Evolutionary conservation across 2,113 vertebrate genomes (phyloP), one percentile per base, ranked within the genome.

Genomic region (Corythoichthys haematopterus): DNA sequence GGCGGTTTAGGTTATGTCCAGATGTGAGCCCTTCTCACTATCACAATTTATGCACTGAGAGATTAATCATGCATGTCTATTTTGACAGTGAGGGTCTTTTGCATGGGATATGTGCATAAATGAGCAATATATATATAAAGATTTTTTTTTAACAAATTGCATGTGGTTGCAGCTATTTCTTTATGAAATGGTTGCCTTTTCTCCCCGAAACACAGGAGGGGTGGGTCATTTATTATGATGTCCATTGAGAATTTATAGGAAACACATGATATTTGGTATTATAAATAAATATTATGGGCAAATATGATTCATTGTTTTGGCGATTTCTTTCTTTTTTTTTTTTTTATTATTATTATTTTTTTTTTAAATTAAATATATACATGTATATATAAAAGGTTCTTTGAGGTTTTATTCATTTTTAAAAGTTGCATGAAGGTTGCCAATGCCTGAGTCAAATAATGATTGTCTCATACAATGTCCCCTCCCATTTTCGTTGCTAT

Each of bases 1-100:
- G 0, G 72, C 55, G 68, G 82, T 84, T 82, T 85, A 82, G 75
- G 75, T 77, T 68, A 58, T 74, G 79, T 81, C 85, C 69, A 61
- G 2, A 28, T 56, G 69, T 64, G 57, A 58, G 69, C 69, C 52
- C 76, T 82, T 84, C 75, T 80, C 79, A 76, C 77, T 81, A 61
- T 74, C 74, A 80, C 78, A 84, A 83, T 86, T 71, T 74, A 71
- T 57, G 45, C 65, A 68, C 69, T 51, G 61, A 64, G 71, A 69
- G 68, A 51, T 68, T 71, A 66, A 77, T 78, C 55, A 36, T 86
- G 70, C 71, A 82, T 81, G 65, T 55, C 60, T 20, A 52, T 77
- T 86, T 83, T 80, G 79, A 82, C 81, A 77, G 75, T 74, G 75
- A 81, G 64, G 48, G 66, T 63, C n/a, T 64, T 38, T 36, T 57